A percentile compares a stretch with the other conserved stretches of the same genome.
Evolutionary conservation across 2,113 vertebrate species (phyloP).

Genomic region (Pyrgilauda ruficollis): DNA sequence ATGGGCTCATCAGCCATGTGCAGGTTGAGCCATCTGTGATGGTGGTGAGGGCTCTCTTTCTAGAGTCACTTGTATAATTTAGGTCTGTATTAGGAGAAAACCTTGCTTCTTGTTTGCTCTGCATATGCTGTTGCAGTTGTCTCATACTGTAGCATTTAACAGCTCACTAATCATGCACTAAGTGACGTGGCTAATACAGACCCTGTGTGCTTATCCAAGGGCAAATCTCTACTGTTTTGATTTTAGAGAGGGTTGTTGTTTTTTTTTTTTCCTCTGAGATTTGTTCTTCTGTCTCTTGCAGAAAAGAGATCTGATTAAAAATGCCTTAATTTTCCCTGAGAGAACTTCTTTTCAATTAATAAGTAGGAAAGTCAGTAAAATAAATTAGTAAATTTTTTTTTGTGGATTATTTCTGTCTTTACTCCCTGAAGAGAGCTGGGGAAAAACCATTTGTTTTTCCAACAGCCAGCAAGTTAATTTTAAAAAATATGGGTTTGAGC

Average conservation of each 20-base stretch:
- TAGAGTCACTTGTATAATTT: background rate
- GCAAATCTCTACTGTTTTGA: background rate
- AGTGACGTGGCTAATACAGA: background rate
- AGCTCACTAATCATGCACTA: background rate
- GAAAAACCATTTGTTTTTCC: background rate
- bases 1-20: accelerated
- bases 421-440: background rate
- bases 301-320: background rate
- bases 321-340: background rate
- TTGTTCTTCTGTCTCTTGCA: background rate
- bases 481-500: background rate
- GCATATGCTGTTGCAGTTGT: background rate
- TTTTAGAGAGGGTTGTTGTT: accelerated
- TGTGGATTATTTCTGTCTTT: background rate
- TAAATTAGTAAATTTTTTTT: background rate
- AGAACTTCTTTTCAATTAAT: background rate
- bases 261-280: background rate
- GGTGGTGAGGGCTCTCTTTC: background rate
- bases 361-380: background rate
- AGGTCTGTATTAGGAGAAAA: background rate
- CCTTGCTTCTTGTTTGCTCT: background rate
- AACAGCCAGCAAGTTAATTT: background rate
- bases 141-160: background rate
- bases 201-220: background rate
- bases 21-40: background rate